Evolutionary conservation across 2,113 vertebrate species (phyloP), one percentile per base, ranked within the genome.

Genomic region (Paracanthobrama guichenoti): DNA sequence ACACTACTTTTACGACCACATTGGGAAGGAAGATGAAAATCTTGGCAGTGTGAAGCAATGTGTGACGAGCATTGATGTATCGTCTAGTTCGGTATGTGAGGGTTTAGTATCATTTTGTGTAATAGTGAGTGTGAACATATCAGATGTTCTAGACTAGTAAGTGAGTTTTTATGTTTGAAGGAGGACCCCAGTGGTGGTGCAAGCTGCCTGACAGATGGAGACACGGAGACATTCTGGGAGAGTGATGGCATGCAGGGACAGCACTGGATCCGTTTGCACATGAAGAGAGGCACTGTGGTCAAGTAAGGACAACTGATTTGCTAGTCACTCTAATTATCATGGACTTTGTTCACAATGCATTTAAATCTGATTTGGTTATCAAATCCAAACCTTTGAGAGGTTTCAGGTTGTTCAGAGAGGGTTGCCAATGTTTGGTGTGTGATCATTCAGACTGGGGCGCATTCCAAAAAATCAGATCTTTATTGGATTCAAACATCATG

Each of bases 251-350:
- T 97, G 90, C 97, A 98, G 90, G 97, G 96, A 77, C 97, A 98
- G 88, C 98, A 98, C 92, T 99, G 98, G 98, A 97, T 99, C 88
- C 97, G 97, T 26, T 95, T 99, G 87, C 97, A 97, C 74, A 99
- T 99, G 98, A 99, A 97, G 94, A 97, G 96, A 90, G 97, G 97
- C 90, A 98, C 97, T 22, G 96, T 99, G 84, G 96, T 99, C 89
- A 99, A 97, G 98, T 99, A 92, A 95, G 96, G 2, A 0, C 14
- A 4, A 24, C 64, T 42, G 7, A 11, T 53, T 18, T 66, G 20
- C 42, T 73, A 48, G n/a, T 24, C 22, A 72, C n/a, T 62, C n/a
- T 26, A 62, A 26, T 62, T 26, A 26, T 12, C 22, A 62, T 12
- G n/a, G 59, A 62, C 59, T 62, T 62, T 62, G 22, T 62, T 26